phyloP scores from a whole-genome alignment of 2,797 vertebrate species.

The Schizothorax lantsangensis region DNA sequence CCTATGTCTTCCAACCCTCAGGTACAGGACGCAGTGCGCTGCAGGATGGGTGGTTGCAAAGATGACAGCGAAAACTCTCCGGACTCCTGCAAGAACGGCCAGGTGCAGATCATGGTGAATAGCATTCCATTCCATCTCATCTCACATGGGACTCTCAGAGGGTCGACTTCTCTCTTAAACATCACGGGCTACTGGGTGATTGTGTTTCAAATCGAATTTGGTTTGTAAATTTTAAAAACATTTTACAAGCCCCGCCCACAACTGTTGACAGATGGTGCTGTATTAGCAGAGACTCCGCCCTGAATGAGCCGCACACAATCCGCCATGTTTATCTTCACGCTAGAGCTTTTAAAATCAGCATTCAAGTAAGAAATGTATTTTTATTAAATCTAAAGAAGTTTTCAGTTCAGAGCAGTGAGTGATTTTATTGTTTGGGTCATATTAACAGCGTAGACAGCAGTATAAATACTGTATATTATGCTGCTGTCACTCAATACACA shows the following conservation, averaged over 20 bases:
- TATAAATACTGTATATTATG: background rate
- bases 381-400: no score
- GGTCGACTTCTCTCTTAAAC: background rate
- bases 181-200: background rate
- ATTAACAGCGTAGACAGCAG: no score
- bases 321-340: no score
- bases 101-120: constrained; percentile 99
- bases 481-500: background rate
- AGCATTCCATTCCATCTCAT: constrained; percentile 80
- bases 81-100: constrained; percentile 98
- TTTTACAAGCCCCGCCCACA: no score
- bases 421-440: no score
- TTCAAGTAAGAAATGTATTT: no score
- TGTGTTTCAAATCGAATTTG: background rate
- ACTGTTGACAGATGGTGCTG: no score
- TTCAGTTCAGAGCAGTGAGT: no score
- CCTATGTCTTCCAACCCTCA: constrained; percentile 62
- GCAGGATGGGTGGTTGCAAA: constrained; percentile 94
- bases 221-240: background rate
- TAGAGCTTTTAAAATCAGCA: no score
- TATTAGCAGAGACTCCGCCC: no score
- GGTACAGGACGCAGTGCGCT: constrained; percentile 98
- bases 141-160: constrained; percentile 61
- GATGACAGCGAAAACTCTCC: constrained; percentile 98
- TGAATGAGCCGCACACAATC: background rate